A percentile compares a stretch with the other conserved stretches of the same genome.
Evolutionary conservation across 2,113 vertebrate species (phyloP).

Genomic region (Carassius gibelio): DNA sequence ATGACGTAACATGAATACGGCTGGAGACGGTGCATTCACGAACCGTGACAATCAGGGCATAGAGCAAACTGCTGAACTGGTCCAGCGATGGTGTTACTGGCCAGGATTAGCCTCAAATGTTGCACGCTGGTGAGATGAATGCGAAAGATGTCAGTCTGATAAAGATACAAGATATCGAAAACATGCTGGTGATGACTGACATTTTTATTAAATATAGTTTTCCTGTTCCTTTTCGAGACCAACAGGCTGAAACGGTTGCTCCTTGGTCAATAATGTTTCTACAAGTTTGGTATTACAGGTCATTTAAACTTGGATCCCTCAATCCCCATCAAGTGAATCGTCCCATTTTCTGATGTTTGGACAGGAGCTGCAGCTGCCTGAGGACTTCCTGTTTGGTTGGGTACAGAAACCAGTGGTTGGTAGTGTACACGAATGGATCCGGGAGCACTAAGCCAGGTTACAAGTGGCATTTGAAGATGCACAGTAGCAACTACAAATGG

Average conservation of each 20-base stretch:
- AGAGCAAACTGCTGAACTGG: no score
- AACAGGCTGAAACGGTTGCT: neutral
- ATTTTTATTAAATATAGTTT: neutral
- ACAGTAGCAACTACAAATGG: neutral
- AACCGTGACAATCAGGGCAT: no score
- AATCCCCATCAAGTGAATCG: neutral
- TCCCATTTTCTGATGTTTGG: neutral
- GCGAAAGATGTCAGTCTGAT: no score
- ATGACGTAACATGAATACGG: no score
- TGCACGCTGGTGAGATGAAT: no score
- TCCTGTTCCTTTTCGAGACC: neutral
- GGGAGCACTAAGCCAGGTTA: neutral
- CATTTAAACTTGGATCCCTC: neutral
- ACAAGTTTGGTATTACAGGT: neutral
- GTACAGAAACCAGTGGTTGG: neutral
- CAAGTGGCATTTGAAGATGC: neutral
- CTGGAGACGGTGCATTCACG: no score
- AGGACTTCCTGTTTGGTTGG: neutral
- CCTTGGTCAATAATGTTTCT: neutral
- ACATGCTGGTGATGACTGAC: neutral
- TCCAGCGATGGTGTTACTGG: no score
- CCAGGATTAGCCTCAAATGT: no score
- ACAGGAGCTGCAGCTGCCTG: neutral
- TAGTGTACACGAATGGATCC: neutral
- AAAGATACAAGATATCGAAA: neutral